These are phyloP conservation scores for Pipra filicauda DNA, from an alignment of 2,113 vertebrate species.

Conservation along the genomic window DNA sequence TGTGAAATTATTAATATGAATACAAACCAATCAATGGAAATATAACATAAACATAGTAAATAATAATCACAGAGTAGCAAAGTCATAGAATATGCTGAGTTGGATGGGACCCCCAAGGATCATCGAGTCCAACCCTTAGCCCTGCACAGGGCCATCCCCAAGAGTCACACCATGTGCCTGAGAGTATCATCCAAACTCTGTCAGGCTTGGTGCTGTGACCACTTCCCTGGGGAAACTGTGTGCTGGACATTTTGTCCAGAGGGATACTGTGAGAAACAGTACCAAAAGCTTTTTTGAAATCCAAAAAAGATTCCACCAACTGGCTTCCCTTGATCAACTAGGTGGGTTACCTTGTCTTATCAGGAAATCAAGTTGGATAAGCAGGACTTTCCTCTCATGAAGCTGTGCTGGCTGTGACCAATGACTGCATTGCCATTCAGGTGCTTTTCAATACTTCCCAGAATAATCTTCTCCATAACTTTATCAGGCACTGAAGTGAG, in stretches of 20 bases:
- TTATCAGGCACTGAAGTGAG: not conserved
- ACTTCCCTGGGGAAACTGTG: not conserved
- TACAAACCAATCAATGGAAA: not conserved
- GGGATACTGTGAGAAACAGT: not conserved
- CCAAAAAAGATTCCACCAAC: not conserved
- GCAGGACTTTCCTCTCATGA: not conserved
- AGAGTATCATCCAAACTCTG: not conserved
- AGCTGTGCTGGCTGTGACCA: not conserved
- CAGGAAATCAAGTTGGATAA: not conserved
- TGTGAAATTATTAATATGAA: not conserved
- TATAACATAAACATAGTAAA: not conserved
- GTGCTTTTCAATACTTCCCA: not conserved
- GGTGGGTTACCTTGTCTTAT: not conserved
- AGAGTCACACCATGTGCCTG: not conserved
- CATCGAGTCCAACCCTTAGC: not conserved
- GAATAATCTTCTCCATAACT: not conserved
- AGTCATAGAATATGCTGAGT: not conserved
- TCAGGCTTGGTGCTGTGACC: not conserved
- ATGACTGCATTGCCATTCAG: not conserved
- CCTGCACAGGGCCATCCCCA: not conserved
- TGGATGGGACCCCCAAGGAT: not conserved
- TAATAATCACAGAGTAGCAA: not conserved
- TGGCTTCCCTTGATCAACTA: not conserved
- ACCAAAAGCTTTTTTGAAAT: not conserved
- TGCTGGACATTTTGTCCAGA: not conserved